phyloP scores from a whole-genome alignment of 1,140 invertebrate species.

The Oedothorax gibbosus region DNA sequence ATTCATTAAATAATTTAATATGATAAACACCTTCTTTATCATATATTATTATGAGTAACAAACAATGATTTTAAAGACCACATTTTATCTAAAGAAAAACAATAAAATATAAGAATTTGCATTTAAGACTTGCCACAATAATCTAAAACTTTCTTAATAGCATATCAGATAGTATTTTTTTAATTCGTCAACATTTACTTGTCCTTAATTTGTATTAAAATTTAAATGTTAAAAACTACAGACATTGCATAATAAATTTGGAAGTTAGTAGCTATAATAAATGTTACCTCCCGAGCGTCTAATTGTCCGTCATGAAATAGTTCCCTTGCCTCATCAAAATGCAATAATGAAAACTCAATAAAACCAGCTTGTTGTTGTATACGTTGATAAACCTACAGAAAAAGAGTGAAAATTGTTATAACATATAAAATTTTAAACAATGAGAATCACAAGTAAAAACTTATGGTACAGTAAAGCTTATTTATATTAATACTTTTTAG shows the following conservation, averaged over 20 bases:
- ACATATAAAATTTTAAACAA: constrained; percentile 14
- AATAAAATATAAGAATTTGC: neutral
- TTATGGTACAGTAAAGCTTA: no score
- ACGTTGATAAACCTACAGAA: constrained; percentile 64
- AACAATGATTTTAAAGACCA: no score
- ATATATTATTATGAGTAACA: no score
- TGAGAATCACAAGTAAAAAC: no score
- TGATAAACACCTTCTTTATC: no score
- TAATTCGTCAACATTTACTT: no score
- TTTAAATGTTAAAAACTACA: neutral
- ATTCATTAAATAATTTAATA: no score
- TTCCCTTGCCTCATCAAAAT: constrained; percentile 70
- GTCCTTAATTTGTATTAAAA: neutral
- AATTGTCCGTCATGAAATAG: constrained; percentile 69
- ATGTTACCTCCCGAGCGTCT: constrained; percentile 70
- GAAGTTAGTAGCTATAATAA: neutral
- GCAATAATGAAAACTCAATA: constrained; percentile 70
- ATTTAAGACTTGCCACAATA: neutral
- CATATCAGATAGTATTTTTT: no score
- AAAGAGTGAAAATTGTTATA: neutral
- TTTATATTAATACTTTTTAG: no score
- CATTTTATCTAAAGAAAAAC: neutral
- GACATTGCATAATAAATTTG: neutral
- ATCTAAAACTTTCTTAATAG: neutral
- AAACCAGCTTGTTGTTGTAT: constrained; percentile 72